Conservation (phyloP, 2,797 vertebrate genomes). For the Myotis daubentonii region DNA sequence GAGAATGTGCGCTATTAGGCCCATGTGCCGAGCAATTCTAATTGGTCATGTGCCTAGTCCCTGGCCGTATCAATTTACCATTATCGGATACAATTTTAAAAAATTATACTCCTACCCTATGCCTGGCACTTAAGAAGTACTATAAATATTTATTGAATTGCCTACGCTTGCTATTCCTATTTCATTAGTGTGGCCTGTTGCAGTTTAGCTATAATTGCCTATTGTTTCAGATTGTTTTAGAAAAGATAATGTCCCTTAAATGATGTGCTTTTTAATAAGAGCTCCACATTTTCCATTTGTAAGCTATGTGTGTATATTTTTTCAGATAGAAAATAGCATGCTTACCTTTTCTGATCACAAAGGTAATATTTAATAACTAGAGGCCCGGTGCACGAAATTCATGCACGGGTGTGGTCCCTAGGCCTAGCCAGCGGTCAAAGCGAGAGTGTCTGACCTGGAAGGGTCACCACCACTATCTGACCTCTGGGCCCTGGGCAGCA, state of each 20-base stretch:
- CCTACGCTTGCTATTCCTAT: background rate
- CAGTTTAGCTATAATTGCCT: slow-evolving; percentile 49
- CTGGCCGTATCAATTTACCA: background rate
- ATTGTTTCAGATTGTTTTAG: slow-evolving; percentile 44
- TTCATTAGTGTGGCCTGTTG: slow-evolving; percentile 33
- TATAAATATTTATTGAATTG: slow-evolving; percentile 33
- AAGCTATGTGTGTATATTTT: background rate
- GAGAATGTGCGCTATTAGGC: background rate
- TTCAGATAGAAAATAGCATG: background rate
- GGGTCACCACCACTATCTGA: too few relatives aligned
- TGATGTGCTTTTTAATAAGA: slow-evolving; percentile 11
- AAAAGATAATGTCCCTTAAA: background rate
- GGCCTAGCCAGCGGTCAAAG: too few relatives aligned
- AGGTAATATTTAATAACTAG: background rate
- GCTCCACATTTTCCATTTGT: background rate
- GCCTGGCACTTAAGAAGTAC: background rate
- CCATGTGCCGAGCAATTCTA: background rate
- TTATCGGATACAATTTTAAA: background rate
- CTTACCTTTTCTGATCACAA: slow-evolving; percentile 16
- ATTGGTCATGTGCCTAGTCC: background rate
- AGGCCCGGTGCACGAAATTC: too few relatives aligned
- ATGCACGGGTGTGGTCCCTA: too few relatives aligned
- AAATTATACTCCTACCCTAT: background rate
- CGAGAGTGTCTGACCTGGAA: too few relatives aligned
- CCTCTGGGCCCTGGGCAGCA: too few relatives aligned